phyloP scores from a whole-genome alignment of 2,888 invertebrate species.

The Volucella bombylans region DNA sequence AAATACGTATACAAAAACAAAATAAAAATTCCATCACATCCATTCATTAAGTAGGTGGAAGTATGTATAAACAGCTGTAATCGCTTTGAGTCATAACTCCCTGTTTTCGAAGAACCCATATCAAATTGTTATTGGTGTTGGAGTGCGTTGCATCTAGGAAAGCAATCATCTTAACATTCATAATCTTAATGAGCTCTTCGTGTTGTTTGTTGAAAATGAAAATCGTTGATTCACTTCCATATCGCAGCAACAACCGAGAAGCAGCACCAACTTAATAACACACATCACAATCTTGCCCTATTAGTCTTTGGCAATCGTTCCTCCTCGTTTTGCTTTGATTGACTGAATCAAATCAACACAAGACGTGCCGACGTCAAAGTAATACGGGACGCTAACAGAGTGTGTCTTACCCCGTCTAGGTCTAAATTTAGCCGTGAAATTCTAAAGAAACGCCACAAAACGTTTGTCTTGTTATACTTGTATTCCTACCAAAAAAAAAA shows the following conservation, averaged over 20 bases:
- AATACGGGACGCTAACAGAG: slow-evolving; percentile 21
- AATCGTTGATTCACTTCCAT: slow-evolving; percentile 31
- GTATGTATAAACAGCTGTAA: slow-evolving; percentile 11
- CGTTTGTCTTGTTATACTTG: slow-evolving; percentile 37
- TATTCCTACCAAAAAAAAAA: neutral
- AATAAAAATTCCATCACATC: neutral
- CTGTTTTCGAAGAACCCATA: slow-evolving; percentile 54
- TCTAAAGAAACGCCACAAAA: slow-evolving; percentile 62
- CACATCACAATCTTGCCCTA: slow-evolving; percentile 5
- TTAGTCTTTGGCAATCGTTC: slow-evolving; percentile 32
- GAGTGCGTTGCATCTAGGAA: slow-evolving; percentile 49
- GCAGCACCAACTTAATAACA: slow-evolving; percentile 9
- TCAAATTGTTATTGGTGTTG: slow-evolving; percentile 63
- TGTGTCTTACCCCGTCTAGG: slow-evolving; percentile 47
- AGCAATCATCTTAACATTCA: slow-evolving; percentile 56
- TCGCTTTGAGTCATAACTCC: slow-evolving; percentile 58
- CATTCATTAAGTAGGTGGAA: slow-evolving; percentile 7
- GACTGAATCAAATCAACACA: slow-evolving; percentile 72
- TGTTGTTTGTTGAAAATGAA: slow-evolving; percentile 63
- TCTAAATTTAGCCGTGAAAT: slow-evolving; percentile 70
- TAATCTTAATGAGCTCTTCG: slow-evolving; percentile 68
- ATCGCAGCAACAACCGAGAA: neutral
- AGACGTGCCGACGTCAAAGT: slow-evolving; percentile 52
- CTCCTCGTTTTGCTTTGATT: slow-evolving; percentile 65
- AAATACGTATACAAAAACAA: slow-evolving; percentile 9